Conservation (phyloP, 2,797 vertebrate genomes). For the Myiotriccus ornatus region DNA sequence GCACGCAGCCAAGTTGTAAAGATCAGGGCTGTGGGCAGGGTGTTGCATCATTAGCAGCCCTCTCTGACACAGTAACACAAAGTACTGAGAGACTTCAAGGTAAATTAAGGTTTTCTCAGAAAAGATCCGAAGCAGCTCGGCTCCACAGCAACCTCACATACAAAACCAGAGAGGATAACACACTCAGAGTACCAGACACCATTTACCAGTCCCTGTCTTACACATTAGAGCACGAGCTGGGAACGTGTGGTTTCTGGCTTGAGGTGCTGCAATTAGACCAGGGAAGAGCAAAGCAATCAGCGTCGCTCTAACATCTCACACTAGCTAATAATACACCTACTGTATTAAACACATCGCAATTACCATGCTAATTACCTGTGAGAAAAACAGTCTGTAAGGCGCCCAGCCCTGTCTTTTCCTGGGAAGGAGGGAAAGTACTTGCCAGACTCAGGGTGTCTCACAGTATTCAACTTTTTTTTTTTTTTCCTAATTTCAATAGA, state of each 20-base stretch:
- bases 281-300: neutral
- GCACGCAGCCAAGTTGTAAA: neutral
- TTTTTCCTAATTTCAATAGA: neutral
- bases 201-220: neutral
- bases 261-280: neutral
- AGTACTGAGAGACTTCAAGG: neutral
- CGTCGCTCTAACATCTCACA: neutral
- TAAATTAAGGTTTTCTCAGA: neutral
- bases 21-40: neutral
- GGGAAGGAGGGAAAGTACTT: neutral
- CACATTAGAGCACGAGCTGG: fast-evolving
- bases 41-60: neutral
- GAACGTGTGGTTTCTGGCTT: neutral
- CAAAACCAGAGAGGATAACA: neutral
- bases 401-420: neutral
- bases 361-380: neutral
- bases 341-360: neutral
- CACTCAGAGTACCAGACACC: neutral
- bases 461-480: neutral
- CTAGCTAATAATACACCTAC: neutral
- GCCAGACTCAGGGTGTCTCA: neutral
- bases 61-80: neutral
- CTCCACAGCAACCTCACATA: neutral
- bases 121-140: neutral
- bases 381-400: neutral